These are phyloP conservation scores for Tachina fera DNA, from an alignment of 2,888 invertebrate genomes.

Conservation along the genomic window DNA sequence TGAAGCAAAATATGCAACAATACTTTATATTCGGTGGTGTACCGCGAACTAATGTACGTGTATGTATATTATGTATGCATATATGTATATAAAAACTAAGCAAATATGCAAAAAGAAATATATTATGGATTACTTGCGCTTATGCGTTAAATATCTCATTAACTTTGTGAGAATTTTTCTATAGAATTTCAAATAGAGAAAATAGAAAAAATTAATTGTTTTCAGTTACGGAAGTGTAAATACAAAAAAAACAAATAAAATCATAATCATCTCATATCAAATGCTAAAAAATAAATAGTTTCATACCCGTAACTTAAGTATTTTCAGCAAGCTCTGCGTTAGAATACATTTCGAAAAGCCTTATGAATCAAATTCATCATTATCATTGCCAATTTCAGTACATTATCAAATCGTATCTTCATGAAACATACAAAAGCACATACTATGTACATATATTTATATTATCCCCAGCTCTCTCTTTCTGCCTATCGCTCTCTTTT, in stretches of 20 bases:
- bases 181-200: neutral
- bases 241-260: neutral
- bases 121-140: no score
- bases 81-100: no score
- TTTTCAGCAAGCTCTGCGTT: conserved; percentile 34
- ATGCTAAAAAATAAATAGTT: conserved; percentile 49
- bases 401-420: neutral
- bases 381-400: conserved; percentile 15
- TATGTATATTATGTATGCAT: no score
- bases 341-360: conserved; percentile 28
- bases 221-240: conserved; percentile 22
- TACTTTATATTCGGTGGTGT: no score
- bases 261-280: conserved; percentile 62
- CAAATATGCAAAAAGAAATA: no score
- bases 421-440: conserved; percentile 20
- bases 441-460: neutral
- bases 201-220: neutral
- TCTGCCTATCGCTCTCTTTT: neutral
- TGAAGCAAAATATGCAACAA: no score
- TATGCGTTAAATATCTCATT: no score
- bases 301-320: no score
- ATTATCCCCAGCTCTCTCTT: neutral
- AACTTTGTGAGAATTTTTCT: no score
- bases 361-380: conserved; percentile 1
- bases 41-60: no score